Conservation (phyloP, 2,113 vertebrate genomes). For the Chaetura pelagica region DNA sequence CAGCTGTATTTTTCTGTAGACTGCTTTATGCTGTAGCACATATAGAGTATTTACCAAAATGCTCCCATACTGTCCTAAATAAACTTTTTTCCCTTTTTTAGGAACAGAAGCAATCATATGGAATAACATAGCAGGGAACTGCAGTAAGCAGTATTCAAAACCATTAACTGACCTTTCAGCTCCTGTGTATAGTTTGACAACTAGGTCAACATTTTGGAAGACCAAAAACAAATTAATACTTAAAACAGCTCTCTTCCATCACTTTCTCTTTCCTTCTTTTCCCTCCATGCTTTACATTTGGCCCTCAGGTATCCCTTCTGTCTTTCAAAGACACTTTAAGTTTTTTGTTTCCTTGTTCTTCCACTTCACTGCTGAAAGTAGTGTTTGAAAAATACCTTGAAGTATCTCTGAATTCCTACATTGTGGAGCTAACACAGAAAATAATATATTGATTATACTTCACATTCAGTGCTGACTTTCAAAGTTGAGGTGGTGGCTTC, state of each 20-base stretch:
- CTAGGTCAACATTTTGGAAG: slow-evolving; percentile 19
- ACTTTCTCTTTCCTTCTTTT: background rate
- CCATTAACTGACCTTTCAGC: background rate
- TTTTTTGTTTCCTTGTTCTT: slow-evolving; percentile 13
- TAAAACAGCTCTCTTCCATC: background rate
- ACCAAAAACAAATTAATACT: slow-evolving; percentile 27
- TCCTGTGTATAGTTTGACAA: background rate
- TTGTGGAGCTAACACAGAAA: slow-evolving; percentile 6
- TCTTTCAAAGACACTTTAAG: slow-evolving; percentile 23
- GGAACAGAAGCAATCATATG: background rate
- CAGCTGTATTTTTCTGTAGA: slow-evolving; percentile 63
- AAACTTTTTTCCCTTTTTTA: slow-evolving; percentile 37
- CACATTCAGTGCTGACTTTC: slow-evolving; percentile 18
- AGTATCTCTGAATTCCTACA: slow-evolving; percentile 8
- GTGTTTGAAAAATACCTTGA: slow-evolving; percentile 32
- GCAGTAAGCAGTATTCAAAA: background rate
- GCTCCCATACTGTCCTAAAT: background rate
- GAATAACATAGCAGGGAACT: background rate
- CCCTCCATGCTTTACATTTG: background rate
- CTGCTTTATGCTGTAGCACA: slow-evolving; percentile 46
- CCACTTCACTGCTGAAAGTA: slow-evolving; percentile 32
- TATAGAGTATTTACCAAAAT: slow-evolving; percentile 59
- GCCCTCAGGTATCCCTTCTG: background rate
- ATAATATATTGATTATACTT: slow-evolving; percentile 64
- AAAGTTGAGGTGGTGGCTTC: slow-evolving; percentile 59